Evolutionary conservation across 2,113 vertebrate genomes (phyloP).

Genomic region (Coreoperca whiteheadi): DNA sequence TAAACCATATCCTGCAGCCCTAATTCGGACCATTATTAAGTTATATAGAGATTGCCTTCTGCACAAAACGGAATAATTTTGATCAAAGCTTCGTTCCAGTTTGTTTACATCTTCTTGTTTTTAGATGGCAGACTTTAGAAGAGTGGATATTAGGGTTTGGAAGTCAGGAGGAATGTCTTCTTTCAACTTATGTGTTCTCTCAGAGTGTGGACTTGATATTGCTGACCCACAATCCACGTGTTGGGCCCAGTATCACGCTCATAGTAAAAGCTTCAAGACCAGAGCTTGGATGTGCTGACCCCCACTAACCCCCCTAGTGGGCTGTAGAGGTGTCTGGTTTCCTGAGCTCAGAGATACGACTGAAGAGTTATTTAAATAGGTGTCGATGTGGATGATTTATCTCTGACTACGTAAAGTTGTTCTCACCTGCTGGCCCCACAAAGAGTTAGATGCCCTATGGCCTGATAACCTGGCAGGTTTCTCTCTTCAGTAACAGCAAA

Average conservation of each 20-base stretch:
- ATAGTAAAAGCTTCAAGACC: conserved; percentile 37
- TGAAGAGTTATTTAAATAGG: conserved; percentile 59
- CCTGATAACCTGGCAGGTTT: conserved; percentile 35
- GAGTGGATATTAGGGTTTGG: conserved; percentile 5
- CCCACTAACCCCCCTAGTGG: conserved; percentile 15
- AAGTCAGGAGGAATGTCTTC: conserved; percentile 13
- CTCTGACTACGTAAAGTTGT: conserved; percentile 27
- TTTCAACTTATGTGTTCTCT: conserved; percentile 9
- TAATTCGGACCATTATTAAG: not conserved
- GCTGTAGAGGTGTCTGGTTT: conserved; percentile 53
- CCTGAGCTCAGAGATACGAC: conserved; percentile 33
- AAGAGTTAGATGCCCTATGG: conserved; percentile 19
- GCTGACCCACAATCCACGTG: conserved; percentile 27
- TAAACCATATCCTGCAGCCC: too few relatives aligned
- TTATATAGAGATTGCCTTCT: not conserved
- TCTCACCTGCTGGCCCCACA: conserved; percentile 44
- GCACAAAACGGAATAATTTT: not conserved
- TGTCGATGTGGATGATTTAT: conserved; percentile 53
- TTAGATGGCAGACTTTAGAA: not conserved
- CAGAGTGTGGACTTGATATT: conserved; percentile 7
- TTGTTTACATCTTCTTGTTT: conserved; percentile 2
- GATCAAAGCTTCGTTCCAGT: not conserved
- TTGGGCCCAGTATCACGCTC: conserved; percentile 2
- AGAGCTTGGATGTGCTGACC: conserved; percentile 38
- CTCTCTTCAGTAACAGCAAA: conserved; percentile 18